Conservation (phyloP, 2,888 invertebrate genomes). For the Chrysolina oricalcia region DNA sequence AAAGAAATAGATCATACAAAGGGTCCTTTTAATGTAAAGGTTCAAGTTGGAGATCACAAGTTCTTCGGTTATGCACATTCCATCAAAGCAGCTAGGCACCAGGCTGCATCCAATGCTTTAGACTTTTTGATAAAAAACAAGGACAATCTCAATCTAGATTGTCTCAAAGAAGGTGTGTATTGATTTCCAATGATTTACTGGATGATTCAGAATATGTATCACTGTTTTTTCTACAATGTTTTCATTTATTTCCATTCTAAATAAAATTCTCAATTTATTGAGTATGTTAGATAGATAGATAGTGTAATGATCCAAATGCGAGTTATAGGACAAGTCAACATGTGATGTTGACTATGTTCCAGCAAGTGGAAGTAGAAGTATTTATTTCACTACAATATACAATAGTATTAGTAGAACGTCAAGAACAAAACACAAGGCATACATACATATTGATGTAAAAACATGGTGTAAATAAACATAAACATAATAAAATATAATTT, state of each 20-base stretch:
- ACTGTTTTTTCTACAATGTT: background rate
- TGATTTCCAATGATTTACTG: background rate
- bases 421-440: too few species aligned
- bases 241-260: background rate
- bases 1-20: slow-evolving; percentile 56
- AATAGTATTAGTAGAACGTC: too few species aligned
- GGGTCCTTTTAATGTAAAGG: slow-evolving; percentile 64
- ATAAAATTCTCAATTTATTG: too few species aligned
- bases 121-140: slow-evolving; percentile 58
- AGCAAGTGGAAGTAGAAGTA: too few species aligned
- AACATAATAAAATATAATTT: too few species aligned
- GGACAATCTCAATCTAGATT: slow-evolving; percentile 57
- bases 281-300: too few species aligned
- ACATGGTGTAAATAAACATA: too few species aligned
- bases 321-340: too few species aligned
- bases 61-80: slow-evolving; percentile 64
- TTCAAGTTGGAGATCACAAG: slow-evolving; percentile 60
- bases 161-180: slow-evolving; percentile 59
- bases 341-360: too few species aligned
- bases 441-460: too few species aligned
- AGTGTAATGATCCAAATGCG: too few species aligned
- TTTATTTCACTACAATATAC: too few species aligned
- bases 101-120: slow-evolving; percentile 66
- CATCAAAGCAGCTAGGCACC: slow-evolving; percentile 65
- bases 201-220: background rate